Conservation (phyloP, 2,888 invertebrate species). For the Drosophila cyrtoloma region DNA sequence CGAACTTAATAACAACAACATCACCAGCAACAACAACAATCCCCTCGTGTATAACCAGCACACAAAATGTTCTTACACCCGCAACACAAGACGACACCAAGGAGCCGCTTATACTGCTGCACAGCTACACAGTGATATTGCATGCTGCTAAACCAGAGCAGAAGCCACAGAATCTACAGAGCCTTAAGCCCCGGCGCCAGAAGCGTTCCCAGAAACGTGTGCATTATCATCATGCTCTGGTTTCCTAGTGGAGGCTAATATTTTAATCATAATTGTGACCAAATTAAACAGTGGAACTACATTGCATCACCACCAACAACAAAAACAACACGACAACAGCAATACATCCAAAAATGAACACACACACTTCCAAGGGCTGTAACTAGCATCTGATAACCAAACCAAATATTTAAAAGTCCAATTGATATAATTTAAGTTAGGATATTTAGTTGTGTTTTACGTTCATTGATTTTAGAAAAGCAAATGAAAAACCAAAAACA, state of each 20-base stretch:
- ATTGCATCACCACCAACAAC: conserved; percentile 41
- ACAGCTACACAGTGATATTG: conserved; percentile 72
- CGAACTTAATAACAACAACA: conserved; percentile 25
- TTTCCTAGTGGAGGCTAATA: conserved; percentile 75
- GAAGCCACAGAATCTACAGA: conserved; percentile 41
- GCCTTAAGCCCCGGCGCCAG: conserved; percentile 32
- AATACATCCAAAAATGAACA: conserved; percentile 19
- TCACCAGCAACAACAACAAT: conserved; percentile 23
- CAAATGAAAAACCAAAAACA: neutral
- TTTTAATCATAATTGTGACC: conserved; percentile 21
- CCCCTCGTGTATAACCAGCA: conserved; percentile 66
- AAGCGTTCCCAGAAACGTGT: conserved; percentile 63
- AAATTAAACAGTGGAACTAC: conserved; percentile 40
- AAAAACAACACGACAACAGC: conserved; percentile 6
- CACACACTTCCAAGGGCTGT: conserved; percentile 72
- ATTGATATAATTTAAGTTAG: conserved; percentile 80
- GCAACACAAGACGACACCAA: conserved; percentile 40
- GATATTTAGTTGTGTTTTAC: conserved; percentile 65
- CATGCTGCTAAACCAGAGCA: conserved; percentile 47
- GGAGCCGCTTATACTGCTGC: conserved; percentile 62
- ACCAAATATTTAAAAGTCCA: conserved; percentile 79
- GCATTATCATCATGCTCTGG: conserved; percentile 71
- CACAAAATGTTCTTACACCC: conserved; percentile 46
- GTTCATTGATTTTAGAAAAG: conserved; percentile 51
- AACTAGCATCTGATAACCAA: conserved; percentile 72